Percentiles rank a stretch among this genome's conserved stretches.
Conservation (phyloP, 2,888 invertebrate genomes). For the Epiblema foenella region DNA sequence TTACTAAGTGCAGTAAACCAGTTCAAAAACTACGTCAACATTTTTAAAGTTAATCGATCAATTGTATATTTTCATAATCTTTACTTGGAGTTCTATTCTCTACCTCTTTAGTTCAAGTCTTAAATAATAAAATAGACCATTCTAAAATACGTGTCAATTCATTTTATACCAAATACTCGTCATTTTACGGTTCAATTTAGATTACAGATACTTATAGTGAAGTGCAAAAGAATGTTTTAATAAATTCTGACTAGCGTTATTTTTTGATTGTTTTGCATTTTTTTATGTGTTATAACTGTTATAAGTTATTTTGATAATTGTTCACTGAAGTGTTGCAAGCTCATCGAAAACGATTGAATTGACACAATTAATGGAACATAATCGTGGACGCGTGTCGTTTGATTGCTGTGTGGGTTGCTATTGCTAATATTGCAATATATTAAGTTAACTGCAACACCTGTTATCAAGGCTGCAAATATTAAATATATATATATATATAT, state of each 20-base stretch:
- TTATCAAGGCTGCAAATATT: constrained; percentile 19
- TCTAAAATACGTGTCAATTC: too few relatives aligned
- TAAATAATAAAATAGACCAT: too few relatives aligned
- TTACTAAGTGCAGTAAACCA: not conserved
- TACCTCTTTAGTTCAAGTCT: not conserved
- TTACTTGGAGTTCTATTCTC: not conserved
- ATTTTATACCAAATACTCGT: not conserved
- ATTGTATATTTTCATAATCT: not conserved
- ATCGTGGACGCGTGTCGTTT: constrained; percentile 24
- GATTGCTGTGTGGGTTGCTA: constrained; percentile 31
- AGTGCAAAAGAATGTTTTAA: not conserved
- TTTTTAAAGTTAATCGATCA: not conserved
- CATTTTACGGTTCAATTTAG: not conserved
- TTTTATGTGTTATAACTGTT: not conserved
- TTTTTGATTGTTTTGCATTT: not conserved
- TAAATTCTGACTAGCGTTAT: not conserved
- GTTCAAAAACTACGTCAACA: not conserved
- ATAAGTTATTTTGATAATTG: constrained; percentile 27
- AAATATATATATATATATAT: too few relatives aligned
- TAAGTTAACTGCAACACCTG: constrained; percentile 33
- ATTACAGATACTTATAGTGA: not conserved
- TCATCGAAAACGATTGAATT: constrained; percentile 33
- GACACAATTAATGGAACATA: constrained; percentile 29
- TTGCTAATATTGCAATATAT: constrained; percentile 34
- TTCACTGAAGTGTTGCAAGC: constrained; percentile 24